Percentiles rank a stretch among this genome's conserved stretches.
These are phyloP conservation scores for Misgurnus anguillicaudatus DNA, from an alignment of 2,113 vertebrate species.

Conservation along the genomic window DNA sequence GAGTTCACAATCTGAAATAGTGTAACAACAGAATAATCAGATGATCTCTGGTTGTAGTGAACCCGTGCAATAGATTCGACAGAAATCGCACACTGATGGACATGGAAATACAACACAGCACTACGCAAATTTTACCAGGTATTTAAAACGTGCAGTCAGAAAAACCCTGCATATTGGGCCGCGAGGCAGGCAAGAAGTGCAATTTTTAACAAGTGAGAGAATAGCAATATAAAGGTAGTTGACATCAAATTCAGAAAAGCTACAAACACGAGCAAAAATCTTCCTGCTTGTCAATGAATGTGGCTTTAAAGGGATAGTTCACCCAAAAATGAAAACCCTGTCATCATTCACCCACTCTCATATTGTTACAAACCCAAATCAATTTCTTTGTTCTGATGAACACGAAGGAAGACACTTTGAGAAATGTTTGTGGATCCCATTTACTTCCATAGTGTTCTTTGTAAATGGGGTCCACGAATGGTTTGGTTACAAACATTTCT, in stretches of 20 bases:
- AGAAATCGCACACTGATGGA: conserved; percentile 11
- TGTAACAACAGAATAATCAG: conserved; percentile 15
- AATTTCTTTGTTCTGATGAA: no score
- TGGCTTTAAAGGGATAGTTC: not conserved
- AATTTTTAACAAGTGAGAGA: conserved; percentile 13
- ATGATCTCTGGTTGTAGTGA: conserved; percentile 3
- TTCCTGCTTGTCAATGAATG: not conserved
- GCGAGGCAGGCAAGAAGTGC: conserved; percentile 42
- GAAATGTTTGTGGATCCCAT: no score
- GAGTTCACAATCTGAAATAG: not conserved
- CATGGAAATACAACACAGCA: conserved; percentile 27
- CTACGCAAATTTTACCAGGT: conserved; percentile 11
- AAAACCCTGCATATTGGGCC: conserved; percentile 34
- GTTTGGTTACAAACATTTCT: no score
- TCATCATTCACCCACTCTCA: no score
- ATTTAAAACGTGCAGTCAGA: conserved; percentile 23
- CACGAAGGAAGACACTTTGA: no score
- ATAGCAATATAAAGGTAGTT: not conserved
- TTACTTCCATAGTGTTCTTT: no score
- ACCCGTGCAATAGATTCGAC: conserved; percentile 20
- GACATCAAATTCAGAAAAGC: not conserved
- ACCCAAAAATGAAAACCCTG: no score
- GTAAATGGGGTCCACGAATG: no score
- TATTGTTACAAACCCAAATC: no score
- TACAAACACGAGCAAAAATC: not conserved